Base-by-base conservation (phyloP, 2,113 vertebrate genomes). In the Choloepus hoffmanni region DNA sequence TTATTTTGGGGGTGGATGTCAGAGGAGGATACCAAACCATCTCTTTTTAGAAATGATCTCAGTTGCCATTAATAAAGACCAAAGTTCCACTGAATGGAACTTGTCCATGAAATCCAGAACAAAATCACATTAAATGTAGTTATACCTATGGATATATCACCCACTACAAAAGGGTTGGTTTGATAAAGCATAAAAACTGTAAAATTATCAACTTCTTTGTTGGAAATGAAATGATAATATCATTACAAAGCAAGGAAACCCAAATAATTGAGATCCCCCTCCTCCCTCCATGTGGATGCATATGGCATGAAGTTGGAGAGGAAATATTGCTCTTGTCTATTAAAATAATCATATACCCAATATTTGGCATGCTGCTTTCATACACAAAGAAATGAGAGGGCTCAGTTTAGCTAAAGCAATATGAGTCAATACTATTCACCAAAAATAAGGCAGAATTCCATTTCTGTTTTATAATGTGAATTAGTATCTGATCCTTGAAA, bases 181-280 rank as follows among this genome's bases (percentile, higher is more conserved):
- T 63, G 82, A n/a, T 77, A 68, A 94, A 92, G 21, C 67, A 58
- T 97, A 96, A 19, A 95, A 58, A 93, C 96, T 94, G 68, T 95
- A 85, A 98, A 94, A 83, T 88, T 95, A 36, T 97, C 97, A 36
- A 89, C 82, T 96, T 97, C 88, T 77, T 98, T 97, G 74, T 67
- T 96, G 43, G 84, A 96, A 97, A 81, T 68, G 76, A 74, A 95
- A 97, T 97, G 95, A 95, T 60, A 60, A 94, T 96, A 62, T 85
- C 85, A 94, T 78, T 88, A 78, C 60, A 70, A 85, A 68, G 58
- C 73, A 68, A 24, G 88, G 63, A 97, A 97, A 13, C 33, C 97
- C 33, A 97, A 96, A 96, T 96, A 67, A 88, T 43, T 4, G 3
- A 87, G n/a, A 95, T 58, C 9, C 16, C 2, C 10, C 16, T 33